These are phyloP conservation scores for Otocyon megalotis DNA, from an alignment of 2,113 vertebrate species.

Conservation along the genomic window DNA sequence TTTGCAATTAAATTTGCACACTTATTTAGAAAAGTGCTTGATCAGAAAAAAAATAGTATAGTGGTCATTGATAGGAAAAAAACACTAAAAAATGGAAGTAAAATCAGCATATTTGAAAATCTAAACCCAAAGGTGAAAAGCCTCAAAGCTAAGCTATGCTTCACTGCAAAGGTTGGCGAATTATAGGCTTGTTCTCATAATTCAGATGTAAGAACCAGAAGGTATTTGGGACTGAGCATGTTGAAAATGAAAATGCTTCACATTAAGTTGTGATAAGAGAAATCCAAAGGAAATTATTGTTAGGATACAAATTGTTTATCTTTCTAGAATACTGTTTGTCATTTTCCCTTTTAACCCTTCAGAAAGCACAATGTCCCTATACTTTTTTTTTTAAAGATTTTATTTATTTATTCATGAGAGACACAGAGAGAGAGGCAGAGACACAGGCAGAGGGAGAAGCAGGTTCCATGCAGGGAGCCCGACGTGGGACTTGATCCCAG, in stretches of 20 bases:
- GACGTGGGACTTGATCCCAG: no score
- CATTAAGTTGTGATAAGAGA: not conserved
- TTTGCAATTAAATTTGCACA: conserved; percentile 7
- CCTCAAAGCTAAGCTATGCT: not conserved
- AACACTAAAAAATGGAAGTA: not conserved
- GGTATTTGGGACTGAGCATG: not conserved
- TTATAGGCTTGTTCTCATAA: not conserved
- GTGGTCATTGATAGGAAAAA: not conserved
- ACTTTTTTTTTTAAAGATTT: not conserved
- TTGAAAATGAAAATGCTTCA: not conserved
- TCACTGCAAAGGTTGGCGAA: not conserved
- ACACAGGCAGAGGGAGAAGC: no score
- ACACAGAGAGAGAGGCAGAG: no score
- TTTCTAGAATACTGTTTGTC: not conserved
- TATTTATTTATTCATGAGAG: no score
- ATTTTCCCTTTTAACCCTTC: not conserved
- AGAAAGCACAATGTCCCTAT: not conserved
- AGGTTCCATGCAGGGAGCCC: no score
- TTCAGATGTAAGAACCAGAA: not conserved
- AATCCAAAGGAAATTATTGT: conserved; percentile 30
- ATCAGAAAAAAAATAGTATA: conserved; percentile 31
- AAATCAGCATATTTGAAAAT: not conserved
- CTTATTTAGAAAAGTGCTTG: not conserved
- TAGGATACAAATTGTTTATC: not conserved
- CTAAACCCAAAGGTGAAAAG: conserved; percentile 14